These are phyloP conservation scores for Catharus ustulatus DNA, from an alignment of 2,797 vertebrate species.

Conservation along the genomic window DNA sequence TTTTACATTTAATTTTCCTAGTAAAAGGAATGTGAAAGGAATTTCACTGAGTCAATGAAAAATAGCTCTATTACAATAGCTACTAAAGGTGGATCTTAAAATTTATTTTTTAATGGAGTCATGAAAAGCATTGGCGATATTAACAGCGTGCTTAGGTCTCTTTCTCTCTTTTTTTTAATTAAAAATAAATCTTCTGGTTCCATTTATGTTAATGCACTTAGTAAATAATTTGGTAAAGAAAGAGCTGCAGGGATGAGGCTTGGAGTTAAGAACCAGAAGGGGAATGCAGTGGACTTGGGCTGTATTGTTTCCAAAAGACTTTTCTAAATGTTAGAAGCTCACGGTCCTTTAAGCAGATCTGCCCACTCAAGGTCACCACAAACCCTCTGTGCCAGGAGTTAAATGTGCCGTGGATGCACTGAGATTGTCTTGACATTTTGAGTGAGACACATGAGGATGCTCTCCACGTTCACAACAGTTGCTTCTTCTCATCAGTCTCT, in stretches of 20 bases:
- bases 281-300: neutral
- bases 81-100: conserved; percentile 58
- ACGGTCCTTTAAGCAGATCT: neutral
- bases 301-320: neutral
- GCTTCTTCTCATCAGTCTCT: neutral
- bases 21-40: conserved; percentile 5
- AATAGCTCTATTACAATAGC: conserved; percentile 56
- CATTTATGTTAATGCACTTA: conserved; percentile 51
- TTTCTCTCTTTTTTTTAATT: conserved; percentile 31
- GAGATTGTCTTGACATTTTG: conserved; percentile 6
- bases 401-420: neutral
- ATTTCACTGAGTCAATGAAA: conserved; percentile 28
- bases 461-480: neutral
- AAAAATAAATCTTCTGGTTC: conserved; percentile 47
- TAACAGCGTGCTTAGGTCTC: conserved; percentile 28
- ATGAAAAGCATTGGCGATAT: conserved; percentile 36
- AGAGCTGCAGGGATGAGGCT: neutral
- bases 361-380: neutral
- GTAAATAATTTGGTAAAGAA: conserved; percentile 58
- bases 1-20: conserved; percentile 40
- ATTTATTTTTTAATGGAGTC: conserved; percentile 64
- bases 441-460: neutral
- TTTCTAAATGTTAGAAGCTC: neutral
- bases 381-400: neutral
- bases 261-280: neutral